Conservation (phyloP, 2,888 invertebrate species). For the Lasioglossum zephyrum region DNA sequence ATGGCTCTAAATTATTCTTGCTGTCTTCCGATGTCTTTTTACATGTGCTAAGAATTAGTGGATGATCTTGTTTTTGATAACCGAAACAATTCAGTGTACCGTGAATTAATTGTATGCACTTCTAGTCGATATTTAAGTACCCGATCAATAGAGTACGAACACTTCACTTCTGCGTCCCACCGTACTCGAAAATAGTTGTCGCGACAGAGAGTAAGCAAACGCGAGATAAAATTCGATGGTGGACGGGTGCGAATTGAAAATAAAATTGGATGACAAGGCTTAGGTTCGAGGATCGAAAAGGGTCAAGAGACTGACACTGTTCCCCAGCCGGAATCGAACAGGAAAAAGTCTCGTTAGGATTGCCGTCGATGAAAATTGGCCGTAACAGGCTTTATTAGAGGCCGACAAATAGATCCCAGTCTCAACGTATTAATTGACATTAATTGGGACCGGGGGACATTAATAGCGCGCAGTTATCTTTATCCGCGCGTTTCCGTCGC, state of each 20-base stretch:
- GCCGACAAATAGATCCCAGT: conserved; percentile 52
- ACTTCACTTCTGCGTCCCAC: neutral
- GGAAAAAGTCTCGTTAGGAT: conserved; percentile 31
- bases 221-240: neutral
- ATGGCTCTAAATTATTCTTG: too few species aligned
- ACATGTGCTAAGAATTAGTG: neutral
- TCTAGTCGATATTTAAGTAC: neutral
- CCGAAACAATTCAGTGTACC: neutral
- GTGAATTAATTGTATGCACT: neutral
- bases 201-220: neutral
- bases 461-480: conserved; percentile 60
- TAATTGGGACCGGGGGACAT: conserved; percentile 63
- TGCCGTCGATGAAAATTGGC: conserved; percentile 59
- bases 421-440: conserved; percentile 67
- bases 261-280: neutral
- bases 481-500: conserved; percentile 54
- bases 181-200: neutral
- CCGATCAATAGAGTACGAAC: neutral
- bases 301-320: conserved; percentile 13
- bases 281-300: neutral
- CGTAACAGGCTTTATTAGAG: conserved; percentile 54
- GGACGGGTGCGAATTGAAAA: neutral
- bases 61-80: neutral
- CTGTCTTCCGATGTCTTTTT: too few species aligned
- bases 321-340: neutral